Evolutionary conservation across 23 tunicate genomes (phyloP), one percentile per base, ranked within the genome.

Genomic region (Trididemnum clinides): DNA sequence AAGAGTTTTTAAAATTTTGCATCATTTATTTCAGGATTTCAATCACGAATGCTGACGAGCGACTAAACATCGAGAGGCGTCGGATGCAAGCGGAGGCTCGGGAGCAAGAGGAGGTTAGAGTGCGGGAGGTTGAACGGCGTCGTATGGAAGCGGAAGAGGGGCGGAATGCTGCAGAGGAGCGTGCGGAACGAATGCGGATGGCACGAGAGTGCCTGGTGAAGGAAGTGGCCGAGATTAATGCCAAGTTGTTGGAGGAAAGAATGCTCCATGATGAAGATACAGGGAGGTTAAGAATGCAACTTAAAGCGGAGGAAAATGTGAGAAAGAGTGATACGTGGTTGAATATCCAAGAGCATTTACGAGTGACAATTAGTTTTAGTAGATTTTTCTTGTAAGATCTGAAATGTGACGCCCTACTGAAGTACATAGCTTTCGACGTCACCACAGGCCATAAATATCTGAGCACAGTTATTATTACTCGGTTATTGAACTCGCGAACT

Each of bases 301-400:
- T 92, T 7, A 90, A 92, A 31, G 86, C 89, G 28, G 97, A 92
- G 64, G 84, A 92, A 63, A 84, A 87, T 28, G 86, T 83, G 0
- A 80, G 84, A 4, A 44, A 15, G 12, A 44, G 54, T 44, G 54
- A 15, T 15, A 44, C 10, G 54, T 44, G 12, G 54, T 44, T 44
- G 54, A 15, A 10, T 10, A 44, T 15, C 10, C 54, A 7, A 10
- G 54, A 44, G 54, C 10, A 15, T 44, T 44, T 10, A n/a, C n/a
- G n/a, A n/a, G n/a, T n/a, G n/a, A n/a, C n/a, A n/a, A n/a, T n/a
- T n/a, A n/a, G n/a, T n/a, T n/a, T n/a, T n/a, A n/a, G n/a, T n/a
- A n/a, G n/a, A n/a, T n/a, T n/a, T n/a, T n/a, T n/a, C n/a, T n/a
- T n/a, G n/a, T n/a, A n/a, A n/a, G n/a, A n/a, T n/a, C n/a, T n/a